Evolutionary conservation across 2,113 vertebrate species (phyloP), one percentile per base, ranked within the genome.

Genomic region (Tauraco erythrolophus): DNA sequence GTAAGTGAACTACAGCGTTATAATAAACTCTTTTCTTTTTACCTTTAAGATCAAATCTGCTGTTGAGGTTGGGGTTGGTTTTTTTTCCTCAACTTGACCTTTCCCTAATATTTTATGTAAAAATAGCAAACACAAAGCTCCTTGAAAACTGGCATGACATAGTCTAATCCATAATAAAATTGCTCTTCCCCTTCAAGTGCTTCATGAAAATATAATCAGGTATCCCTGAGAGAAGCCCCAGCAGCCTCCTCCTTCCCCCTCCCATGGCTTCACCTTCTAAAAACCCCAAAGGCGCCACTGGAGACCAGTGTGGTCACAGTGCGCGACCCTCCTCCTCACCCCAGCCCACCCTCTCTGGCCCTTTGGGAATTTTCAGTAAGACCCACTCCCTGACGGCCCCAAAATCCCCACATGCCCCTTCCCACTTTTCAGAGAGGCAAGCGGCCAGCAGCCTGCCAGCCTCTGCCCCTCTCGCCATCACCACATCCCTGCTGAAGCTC

Each of bases 301-400:
- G 45, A 41, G 15, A 22, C 33, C 1, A 1, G 21, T 17, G n/a
- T 2, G 1, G 48, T 60, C 58, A 30, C 2, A 4, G 23, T 2
- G 0, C 1, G 2, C n/a, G 53, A 84, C 66, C 16, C 39, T 56
- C 14, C 56, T 74, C 31, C 41, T 46, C 4, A 2, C 31, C 19
- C 54, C 31, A 31, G 33, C 41, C 31, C 46, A 68, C 28, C 11
- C 18, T 1, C 21, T 33, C 45, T 13, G 13, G n/a, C 33, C 21
- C 28, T 30, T 24, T 11, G 23, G 50, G 35, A 37, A 56, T 27
- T 61, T 31, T 58, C 65, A 72, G 51, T 45, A 68, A 66, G n/a
- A 60, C 15, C 31, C 25, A 7, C 21, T 70, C 53, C 19, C 30
- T 1, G 1, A 11, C 4, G 3, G 8, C 27, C 43, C 33, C 28